Evolutionary conservation across 2,797 vertebrate genomes (phyloP).

Genomic region (Spinus pinus): DNA sequence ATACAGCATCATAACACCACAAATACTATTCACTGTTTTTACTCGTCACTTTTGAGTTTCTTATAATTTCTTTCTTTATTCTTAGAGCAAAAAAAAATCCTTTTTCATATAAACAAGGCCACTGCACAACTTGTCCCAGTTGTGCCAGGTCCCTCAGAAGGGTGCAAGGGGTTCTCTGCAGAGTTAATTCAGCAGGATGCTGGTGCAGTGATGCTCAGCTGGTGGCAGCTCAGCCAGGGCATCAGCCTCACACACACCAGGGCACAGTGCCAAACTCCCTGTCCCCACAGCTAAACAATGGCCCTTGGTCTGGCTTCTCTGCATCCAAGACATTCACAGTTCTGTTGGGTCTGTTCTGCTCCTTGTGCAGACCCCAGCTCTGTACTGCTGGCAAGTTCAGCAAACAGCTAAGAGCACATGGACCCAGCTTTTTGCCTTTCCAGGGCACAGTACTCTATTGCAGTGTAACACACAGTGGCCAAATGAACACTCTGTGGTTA

Average conservation of each 20-base stretch:
- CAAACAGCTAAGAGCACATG: background rate
- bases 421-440: conserved; percentile 20
- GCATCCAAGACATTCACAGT: background rate
- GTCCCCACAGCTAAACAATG: background rate
- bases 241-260: background rate
- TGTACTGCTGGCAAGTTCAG: background rate
- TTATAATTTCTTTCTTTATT: background rate
- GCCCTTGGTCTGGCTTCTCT: background rate
- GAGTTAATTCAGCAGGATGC: background rate
- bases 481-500: conserved; percentile 59
- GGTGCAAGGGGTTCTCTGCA: background rate
- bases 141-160: background rate
- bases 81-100: background rate
- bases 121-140: background rate
- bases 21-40: background rate
- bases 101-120: background rate
- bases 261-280: background rate
- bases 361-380: background rate
- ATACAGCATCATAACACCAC: background rate
- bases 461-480: background rate
- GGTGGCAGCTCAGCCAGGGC: background rate
- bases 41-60: background rate
- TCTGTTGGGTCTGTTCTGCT: background rate
- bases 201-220: background rate
- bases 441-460: background rate